A percentile compares a stretch with the other conserved stretches of the same genome.
Evolutionary conservation across 2,888 invertebrate species (phyloP).

Genomic region (Acanthosepion pharaonis): DNA sequence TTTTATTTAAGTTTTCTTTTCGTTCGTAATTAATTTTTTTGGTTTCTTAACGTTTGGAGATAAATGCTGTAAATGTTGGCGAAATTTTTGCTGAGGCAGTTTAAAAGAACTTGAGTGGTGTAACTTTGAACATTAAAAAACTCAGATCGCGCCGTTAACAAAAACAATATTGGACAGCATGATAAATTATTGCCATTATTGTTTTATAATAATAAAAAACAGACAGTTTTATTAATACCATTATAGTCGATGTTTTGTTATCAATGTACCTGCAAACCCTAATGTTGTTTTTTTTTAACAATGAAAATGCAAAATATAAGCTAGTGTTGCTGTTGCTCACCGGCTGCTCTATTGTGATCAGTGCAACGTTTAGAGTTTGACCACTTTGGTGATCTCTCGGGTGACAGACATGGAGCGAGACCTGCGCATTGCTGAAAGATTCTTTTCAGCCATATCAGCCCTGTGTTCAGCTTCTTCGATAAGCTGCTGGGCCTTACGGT

Average conservation of each 20-base stretch:
- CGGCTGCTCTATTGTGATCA: not conserved
- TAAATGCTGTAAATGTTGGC: not conserved
- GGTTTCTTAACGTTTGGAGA: not conserved
- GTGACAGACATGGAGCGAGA: slow-evolving; percentile 73
- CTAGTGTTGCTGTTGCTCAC: not conserved
- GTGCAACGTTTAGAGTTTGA: slow-evolving; percentile 58
- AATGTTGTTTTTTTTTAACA: not conserved
- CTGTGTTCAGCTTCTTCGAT: slow-evolving; percentile 74
- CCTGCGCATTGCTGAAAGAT: slow-evolving; percentile 66
- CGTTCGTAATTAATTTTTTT: not conserved
- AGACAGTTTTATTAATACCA: not conserved
- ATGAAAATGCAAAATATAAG: slow-evolving; percentile 23
- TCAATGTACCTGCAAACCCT: not conserved
- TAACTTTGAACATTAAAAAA: not conserved
- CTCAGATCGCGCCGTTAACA: not conserved
- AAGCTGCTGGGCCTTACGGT: slow-evolving; percentile 73
- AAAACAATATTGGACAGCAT: not conserved
- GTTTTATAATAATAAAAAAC: not conserved
- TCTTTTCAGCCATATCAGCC: slow-evolving; percentile 73
- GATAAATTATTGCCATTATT: not conserved
- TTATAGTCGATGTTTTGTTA: not conserved
- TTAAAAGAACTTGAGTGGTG: not conserved
- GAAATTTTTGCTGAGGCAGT: not conserved
- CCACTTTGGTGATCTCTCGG: slow-evolving; percentile 70
- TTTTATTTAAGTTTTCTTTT: slow-evolving; percentile 15